phyloP scores from a whole-genome alignment of 2,888 invertebrate genomes.

The Agrochola circellaris region DNA sequence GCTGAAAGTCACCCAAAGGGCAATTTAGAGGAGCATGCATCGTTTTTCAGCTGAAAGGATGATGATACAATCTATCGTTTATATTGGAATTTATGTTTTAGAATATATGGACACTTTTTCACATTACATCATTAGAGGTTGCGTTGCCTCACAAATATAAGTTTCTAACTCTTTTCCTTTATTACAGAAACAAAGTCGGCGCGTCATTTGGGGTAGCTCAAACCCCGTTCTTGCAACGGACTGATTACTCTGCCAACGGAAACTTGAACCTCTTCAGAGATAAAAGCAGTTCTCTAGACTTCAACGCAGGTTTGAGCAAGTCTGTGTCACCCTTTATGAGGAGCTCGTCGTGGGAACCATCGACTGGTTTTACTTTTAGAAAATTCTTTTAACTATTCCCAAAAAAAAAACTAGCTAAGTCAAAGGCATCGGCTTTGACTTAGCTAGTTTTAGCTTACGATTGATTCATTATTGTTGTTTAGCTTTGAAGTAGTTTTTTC shows the following conservation, averaged over 20 bases:
- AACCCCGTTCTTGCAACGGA: slow-evolving; percentile 72
- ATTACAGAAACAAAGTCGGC: slow-evolving; percentile 71
- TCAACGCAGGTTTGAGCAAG: slow-evolving; percentile 74
- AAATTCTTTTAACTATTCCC: slow-evolving; percentile 65
- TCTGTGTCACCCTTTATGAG: slow-evolving; percentile 72
- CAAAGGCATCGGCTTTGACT: too few species aligned
- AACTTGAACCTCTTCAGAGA: slow-evolving; percentile 74
- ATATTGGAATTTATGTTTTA: not conserved
- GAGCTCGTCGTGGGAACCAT: slow-evolving; percentile 73
- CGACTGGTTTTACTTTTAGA: slow-evolving; percentile 66
- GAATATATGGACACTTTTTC: not conserved
- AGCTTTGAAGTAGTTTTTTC: not conserved
- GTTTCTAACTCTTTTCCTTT: not conserved
- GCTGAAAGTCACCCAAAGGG: too few species aligned
- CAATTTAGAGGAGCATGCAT: too few species aligned
- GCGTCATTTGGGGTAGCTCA: slow-evolving; percentile 70
- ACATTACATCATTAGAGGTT: not conserved
- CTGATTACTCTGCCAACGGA: slow-evolving; percentile 74
- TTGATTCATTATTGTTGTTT: not conserved
- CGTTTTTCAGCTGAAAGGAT: too few species aligned
- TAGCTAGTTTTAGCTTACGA: too few species aligned
- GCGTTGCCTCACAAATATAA: not conserved
- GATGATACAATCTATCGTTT: not conserved
- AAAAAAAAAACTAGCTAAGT: not conserved
- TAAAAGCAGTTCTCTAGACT: slow-evolving; percentile 71